Conservation (phyloP, 2,113 vertebrate species). For the Nesogale talazaci region DNA sequence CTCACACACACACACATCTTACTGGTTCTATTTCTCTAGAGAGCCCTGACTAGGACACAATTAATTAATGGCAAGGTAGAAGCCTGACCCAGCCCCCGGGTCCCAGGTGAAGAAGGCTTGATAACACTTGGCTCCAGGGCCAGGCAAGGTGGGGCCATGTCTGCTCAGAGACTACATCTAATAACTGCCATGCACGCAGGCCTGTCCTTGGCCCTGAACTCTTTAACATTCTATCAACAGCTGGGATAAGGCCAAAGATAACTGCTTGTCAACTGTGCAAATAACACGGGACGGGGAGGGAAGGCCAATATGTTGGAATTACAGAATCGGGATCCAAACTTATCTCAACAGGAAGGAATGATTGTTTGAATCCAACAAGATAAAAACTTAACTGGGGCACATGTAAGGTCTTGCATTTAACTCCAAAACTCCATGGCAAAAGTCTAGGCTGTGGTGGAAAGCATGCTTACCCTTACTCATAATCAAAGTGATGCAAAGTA, state of each 20-base stretch:
- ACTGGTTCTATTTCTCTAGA: background rate
- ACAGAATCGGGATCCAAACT: constrained; percentile 66
- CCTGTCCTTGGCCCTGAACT: constrained; percentile 63
- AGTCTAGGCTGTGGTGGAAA: constrained; percentile 65
- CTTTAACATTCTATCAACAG: constrained; percentile 67
- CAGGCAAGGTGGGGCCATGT: background rate
- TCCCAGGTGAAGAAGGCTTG: background rate
- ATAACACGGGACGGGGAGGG: constrained; percentile 63
- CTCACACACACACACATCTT: too few relatives aligned
- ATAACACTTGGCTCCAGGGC: fast-evolving
- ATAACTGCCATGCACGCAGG: constrained; percentile 44
- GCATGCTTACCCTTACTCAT: background rate
- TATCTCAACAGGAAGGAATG: constrained; percentile 80
- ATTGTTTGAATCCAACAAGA: constrained; percentile 69
- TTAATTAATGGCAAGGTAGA: background rate
- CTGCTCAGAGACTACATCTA: background rate
- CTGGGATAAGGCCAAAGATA: constrained; percentile 77
- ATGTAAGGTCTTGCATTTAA: constrained; percentile 27
- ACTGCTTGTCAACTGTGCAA: constrained; percentile 77
- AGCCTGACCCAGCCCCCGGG: background rate
- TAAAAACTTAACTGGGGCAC: constrained; percentile 72
- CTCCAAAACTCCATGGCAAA: constrained; percentile 62
- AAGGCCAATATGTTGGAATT: constrained; percentile 39
- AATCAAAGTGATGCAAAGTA: constrained; percentile 71
- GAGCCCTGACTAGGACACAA: background rate